phyloP scores from a whole-genome alignment of 2,888 invertebrate genomes.

The Chrysolina oricalcia region DNA sequence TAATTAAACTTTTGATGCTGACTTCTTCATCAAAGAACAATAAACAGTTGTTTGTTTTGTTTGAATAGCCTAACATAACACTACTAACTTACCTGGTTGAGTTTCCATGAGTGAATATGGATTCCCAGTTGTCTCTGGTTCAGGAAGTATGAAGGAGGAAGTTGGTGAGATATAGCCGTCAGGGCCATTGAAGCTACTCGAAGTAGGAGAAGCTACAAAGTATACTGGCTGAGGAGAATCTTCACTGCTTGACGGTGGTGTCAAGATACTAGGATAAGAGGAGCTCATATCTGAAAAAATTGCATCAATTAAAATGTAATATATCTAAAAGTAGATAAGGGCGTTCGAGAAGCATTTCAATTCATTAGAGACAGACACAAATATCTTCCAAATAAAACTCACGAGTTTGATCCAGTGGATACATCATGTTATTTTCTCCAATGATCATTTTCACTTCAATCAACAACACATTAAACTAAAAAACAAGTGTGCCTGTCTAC shows the following conservation, averaged over 20 bases:
- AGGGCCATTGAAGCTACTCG: conserved; percentile 53
- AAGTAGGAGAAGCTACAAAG: conserved; percentile 58
- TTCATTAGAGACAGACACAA: too few relatives aligned
- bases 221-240: conserved; percentile 64
- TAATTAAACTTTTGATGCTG: too few relatives aligned
- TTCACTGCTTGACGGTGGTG: conserved; percentile 66
- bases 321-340: background rate
- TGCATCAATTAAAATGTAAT: background rate
- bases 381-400: conserved; percentile 10
- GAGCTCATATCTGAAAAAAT: conserved; percentile 57
- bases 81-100: conserved; percentile 1
- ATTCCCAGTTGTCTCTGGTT: background rate
- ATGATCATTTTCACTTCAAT: conserved; percentile 31
- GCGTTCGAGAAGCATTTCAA: too few relatives aligned
- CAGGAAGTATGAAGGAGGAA: background rate
- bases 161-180: conserved; percentile 30
- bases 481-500: background rate
- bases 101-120: conserved; percentile 6
- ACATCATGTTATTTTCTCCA: conserved; percentile 29
- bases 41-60: background rate
- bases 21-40: too few relatives aligned
- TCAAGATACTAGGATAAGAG: conserved; percentile 62
- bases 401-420: conserved; percentile 42
- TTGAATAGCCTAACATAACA: background rate
- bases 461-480: conserved; percentile 17